phyloP scores from a whole-genome alignment of 2,797 vertebrate species.

The Masticophis lateralis region DNA sequence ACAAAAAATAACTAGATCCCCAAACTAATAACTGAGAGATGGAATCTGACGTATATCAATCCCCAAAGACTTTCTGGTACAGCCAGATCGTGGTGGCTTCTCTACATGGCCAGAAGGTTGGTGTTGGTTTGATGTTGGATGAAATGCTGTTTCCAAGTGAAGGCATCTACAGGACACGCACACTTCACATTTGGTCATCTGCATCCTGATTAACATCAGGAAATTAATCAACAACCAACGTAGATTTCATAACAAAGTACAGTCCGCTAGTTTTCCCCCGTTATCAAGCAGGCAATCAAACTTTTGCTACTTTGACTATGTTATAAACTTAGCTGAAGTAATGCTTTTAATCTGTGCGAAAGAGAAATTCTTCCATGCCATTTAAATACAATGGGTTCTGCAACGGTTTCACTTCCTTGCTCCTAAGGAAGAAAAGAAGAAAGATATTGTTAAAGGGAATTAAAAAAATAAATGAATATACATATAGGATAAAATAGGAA shows the following conservation, averaged over 20 bases:
- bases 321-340: neutral
- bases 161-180: neutral
- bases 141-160: neutral
- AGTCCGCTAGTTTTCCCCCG: neutral
- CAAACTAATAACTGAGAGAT: neutral
- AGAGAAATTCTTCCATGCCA: slow-evolving; percentile 1
- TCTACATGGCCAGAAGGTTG: neutral
- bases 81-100: neutral
- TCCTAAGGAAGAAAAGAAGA: slow-evolving; percentile 54
- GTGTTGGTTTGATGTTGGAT: neutral
- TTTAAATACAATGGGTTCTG: neutral
- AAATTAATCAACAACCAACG: neutral
- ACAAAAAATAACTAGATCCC: neutral
- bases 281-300: neutral
- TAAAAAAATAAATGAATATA: neutral
- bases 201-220: neutral
- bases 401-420: neutral
- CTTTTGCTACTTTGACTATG: neutral
- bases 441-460: slow-evolving; percentile 5
- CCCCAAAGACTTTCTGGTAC: neutral
- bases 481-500: neutral
- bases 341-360: neutral
- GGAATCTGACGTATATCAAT: neutral
- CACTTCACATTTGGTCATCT: neutral
- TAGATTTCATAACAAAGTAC: neutral